Evolutionary conservation across 2,113 vertebrate species (phyloP), one percentile per base, ranked within the genome.

Genomic region (Caranx ignobilis): DNA sequence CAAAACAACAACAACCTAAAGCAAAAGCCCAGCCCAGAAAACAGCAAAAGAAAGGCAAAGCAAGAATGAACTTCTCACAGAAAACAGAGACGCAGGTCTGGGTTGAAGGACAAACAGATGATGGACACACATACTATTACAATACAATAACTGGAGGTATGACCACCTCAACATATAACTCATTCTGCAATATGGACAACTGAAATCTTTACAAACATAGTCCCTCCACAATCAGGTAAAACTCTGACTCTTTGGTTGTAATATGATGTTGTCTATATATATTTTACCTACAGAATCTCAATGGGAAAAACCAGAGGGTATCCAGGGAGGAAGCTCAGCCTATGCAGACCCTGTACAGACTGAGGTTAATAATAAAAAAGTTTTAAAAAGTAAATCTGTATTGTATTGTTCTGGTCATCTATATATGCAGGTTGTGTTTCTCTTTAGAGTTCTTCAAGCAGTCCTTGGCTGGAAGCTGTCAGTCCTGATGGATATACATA

Each of bases 401-500:
- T 37, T 66, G 5, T 26, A 39, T 12, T 65, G 3, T 60, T 63
- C 1, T 71, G 16, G 55, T 45, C 0, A 47, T 63, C 32, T 35
- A n/a, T 39, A 32, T 11, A 0, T 61, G 35, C 10, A 69, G 45
- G 9, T 21, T 60, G 15, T 71, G 48, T 74, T 54, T 78, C 3
- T 73, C 21, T 77, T 67, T 59, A 95, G 93, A 81, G 54, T 21
- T 54, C 83, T 5, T 82, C 88, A 32, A 81, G 19, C 11, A 59
- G 88, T 81, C 52, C 86, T 19, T 99, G 98, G 98, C 91, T 96
- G 73, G 97, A 98, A 93, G 96, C 96, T 6, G 55, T 95, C 79
- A 97, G 95, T 87, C 95, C 97, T 81, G 97, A 98, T 75, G 98
- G 98, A 37, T 95, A 94, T 65, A 94, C 89, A 2, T 99, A 99